Evolutionary conservation across 2,888 invertebrate species (phyloP), one percentile per base, ranked within the genome.

Genomic region (Nomada lathburiana): DNA sequence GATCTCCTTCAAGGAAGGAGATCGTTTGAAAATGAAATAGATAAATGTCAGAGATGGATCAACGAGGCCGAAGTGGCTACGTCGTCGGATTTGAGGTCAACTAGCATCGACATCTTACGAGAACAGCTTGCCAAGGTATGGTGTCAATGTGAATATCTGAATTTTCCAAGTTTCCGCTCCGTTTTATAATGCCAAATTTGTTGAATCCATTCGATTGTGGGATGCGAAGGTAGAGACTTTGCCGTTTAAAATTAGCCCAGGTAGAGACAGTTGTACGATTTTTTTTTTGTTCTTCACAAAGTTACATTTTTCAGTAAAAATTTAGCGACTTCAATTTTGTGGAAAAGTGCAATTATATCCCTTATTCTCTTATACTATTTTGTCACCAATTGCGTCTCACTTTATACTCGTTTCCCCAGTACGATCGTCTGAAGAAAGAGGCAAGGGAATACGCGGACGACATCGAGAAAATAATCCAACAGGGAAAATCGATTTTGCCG

Each of bases 61-160:
- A 97, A 97, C 87, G 97, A 98, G 94, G 98, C 98, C 44, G 98
- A 98, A 94, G 97, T 97, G 0, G 97, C 97, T 3, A 97, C 97
- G 1, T 96, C 97, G 13, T 96, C 97, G 50, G 98, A 98, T 90
- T 94, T 98, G 4, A 95, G 97, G 60, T 96, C 97, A 26, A 96
- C 97, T 0, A 97, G 96, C 90, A 95, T 98, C 26, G 97, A 97
- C 87, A 95, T 98, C 0, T 94, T 98, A 44, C 97, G 98, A 93
- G 98, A 98, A 94, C 98, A 98, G 91, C 94, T 98, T 59, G 95
- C 96, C n/a, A 98, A 98, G 93, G 94, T 95, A 90, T 78, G 65
- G 36, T 36, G 3, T 65, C 36, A 60, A 26, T n/a, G 4, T 55
- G 36, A 7, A 36, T 36, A 36, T 36, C 7, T 36, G 7, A 36